A percentile compares a stretch with the other conserved stretches of the same genome.
Evolutionary conservation across 2,888 invertebrate genomes (phyloP).

Genomic region (Clistopyga incitator): DNA sequence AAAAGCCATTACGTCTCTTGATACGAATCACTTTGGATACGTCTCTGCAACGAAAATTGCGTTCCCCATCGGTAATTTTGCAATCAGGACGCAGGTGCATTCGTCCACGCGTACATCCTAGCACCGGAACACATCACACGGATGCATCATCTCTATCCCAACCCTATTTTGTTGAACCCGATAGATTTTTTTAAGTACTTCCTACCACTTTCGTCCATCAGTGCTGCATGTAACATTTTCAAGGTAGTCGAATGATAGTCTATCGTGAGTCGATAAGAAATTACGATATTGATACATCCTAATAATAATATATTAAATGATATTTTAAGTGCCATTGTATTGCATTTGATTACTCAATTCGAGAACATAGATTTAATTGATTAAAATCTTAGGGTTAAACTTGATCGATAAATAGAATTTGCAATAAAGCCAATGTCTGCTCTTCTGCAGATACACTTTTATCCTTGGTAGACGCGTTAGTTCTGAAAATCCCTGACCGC

Average conservation of each 20-base stretch:
- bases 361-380: no score
- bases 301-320: no score
- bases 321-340: no score
- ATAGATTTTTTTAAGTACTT: slow-evolving; percentile 29
- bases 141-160: neutral
- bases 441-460: neutral
- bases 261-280: no score
- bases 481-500: neutral
- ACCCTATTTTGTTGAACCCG: slow-evolving; percentile 2
- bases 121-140: slow-evolving; percentile 23
- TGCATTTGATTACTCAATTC: no score
- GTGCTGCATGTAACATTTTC: neutral
- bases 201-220: neutral
- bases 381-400: no score
- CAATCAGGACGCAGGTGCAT: slow-evolving; percentile 80
- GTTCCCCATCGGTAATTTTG: slow-evolving; percentile 77
- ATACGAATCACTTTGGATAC: slow-evolving; percentile 70
- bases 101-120: slow-evolving; percentile 28
- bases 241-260: no score
- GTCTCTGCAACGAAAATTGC: slow-evolving; percentile 71
- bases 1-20: slow-evolving; percentile 42
- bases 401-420: slow-evolving; percentile 32
- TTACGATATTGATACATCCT: no score
- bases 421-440: slow-evolving; percentile 5
- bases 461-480: neutral